These are phyloP conservation scores for Orthochromis malagaraziensis DNA, from an alignment of 2,113 vertebrate species.

Conservation along the genomic window DNA sequence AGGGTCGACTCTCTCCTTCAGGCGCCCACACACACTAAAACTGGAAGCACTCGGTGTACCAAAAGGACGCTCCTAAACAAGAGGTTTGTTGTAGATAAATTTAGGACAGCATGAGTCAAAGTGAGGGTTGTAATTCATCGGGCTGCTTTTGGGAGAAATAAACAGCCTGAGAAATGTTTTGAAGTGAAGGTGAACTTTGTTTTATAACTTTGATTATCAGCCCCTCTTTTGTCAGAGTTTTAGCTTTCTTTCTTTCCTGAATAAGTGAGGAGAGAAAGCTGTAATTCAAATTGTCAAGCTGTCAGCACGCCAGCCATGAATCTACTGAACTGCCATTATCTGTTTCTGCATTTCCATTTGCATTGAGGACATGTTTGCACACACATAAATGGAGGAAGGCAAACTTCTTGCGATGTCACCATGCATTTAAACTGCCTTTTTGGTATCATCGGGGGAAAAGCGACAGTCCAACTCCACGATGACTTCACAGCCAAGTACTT, in stretches of 20 bases:
- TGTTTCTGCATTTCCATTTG: background rate
- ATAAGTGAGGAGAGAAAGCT: background rate
- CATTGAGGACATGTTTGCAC: background rate
- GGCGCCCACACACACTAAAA: constrained; percentile 3
- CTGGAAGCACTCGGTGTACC: constrained; percentile 3
- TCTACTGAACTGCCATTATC: background rate
- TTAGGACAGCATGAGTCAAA: background rate
- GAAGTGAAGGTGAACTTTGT: background rate
- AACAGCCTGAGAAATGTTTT: background rate
- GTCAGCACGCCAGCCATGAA: background rate
- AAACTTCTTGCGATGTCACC: background rate
- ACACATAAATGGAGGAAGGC: background rate
- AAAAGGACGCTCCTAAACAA: constrained; percentile 2
- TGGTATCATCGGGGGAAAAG: background rate
- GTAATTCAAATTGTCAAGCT: constrained; percentile 8
- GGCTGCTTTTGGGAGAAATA: background rate
- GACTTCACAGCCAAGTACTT: constrained; percentile 6
- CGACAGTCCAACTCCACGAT: background rate
- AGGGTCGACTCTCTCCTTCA: background rate
- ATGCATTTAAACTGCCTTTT: background rate
- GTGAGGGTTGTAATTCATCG: background rate
- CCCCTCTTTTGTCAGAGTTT: background rate
- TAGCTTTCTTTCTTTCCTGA: background rate
- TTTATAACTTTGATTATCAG: background rate
- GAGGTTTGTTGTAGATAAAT: background rate